Evolutionary conservation across 2,797 vertebrate species (phyloP).

Genomic region (Notolepis coatsorum): DNA sequence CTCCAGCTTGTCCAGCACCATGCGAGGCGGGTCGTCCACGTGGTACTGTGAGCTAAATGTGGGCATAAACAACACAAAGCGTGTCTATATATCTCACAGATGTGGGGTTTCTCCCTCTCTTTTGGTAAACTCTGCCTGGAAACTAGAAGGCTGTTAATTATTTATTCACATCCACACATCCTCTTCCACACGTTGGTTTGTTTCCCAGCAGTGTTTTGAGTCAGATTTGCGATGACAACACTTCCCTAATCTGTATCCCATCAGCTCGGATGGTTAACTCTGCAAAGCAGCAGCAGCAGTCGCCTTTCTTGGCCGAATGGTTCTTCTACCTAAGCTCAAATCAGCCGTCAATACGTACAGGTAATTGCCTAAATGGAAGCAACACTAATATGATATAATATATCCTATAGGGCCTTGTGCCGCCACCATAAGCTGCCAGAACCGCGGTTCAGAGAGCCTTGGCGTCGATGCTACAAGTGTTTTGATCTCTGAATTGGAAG

Average conservation of each 20-base stretch:
- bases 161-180: slow-evolving; percentile 68
- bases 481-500: neutral
- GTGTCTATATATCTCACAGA: slow-evolving; percentile 49
- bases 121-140: slow-evolving; percentile 55
- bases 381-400: slow-evolving; percentile 30
- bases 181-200: slow-evolving; percentile 73
- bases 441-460: slow-evolving; percentile 25
- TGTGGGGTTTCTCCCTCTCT: slow-evolving; percentile 49
- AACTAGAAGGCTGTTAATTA: slow-evolving; percentile 61
- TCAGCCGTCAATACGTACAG: slow-evolving; percentile 48
- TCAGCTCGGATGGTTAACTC: slow-evolving; percentile 64
- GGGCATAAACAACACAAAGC: slow-evolving; percentile 25
- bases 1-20: slow-evolving; percentile 96
- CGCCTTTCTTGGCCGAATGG: neutral
- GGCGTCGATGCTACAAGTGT: neutral
- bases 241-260: slow-evolving; percentile 65
- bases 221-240: slow-evolving; percentile 72
- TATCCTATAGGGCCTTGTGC: too few species aligned
- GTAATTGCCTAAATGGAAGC: slow-evolving; percentile 43
- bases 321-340: slow-evolving; percentile 32
- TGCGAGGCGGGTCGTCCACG: slow-evolving; percentile 89
- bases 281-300: slow-evolving; percentile 43
- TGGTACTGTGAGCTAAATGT: slow-evolving; percentile 90
- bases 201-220: slow-evolving; percentile 72
- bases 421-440: too few species aligned